These are phyloP conservation scores for Micromussa lordhowensis DNA, from an alignment of 92 coral and sea anemone genomes.

Conservation along the genomic window DNA sequence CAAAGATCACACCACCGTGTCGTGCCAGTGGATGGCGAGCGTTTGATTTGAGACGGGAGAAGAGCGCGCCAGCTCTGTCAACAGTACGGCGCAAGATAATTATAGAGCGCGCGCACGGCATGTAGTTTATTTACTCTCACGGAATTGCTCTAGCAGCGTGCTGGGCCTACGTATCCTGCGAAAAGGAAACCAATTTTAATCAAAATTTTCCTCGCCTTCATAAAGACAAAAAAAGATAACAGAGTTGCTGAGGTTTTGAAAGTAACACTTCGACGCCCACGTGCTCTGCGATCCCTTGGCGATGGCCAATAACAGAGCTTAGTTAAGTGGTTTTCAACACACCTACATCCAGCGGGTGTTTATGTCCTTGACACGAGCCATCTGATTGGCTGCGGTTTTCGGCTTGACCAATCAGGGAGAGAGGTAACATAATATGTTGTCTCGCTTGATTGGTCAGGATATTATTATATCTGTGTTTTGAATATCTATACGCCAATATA, in stretches of 20 bases:
- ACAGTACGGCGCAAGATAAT: constrained; percentile 5
- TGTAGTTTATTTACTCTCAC: background rate
- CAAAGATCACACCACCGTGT: background rate
- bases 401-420: constrained; percentile 77
- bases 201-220: background rate
- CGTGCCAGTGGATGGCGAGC: background rate
- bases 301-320: constrained; percentile 54
- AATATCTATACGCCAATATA: constrained; percentile 87
- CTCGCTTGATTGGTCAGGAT: constrained; percentile 74
- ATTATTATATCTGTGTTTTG: constrained; percentile 86
- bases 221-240: constrained; percentile 11
- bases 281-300: constrained; percentile 35
- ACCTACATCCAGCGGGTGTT: constrained; percentile 72
- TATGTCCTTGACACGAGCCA: constrained; percentile 18
- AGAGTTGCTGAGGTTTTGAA: constrained; percentile 13
- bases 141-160: background rate
- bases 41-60: background rate
- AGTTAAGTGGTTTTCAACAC: constrained; percentile 74
- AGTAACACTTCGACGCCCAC: constrained; percentile 35
- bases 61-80: constrained; percentile 24
- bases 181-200: constrained; percentile 5
- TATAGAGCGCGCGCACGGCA: constrained; percentile 12
- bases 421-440: constrained; percentile 71
- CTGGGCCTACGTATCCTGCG: constrained; percentile 9
- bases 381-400: constrained; percentile 81